Evolutionary conservation across 1,140 invertebrate species (phyloP).

Genomic region (Drosophila asahinai): DNA sequence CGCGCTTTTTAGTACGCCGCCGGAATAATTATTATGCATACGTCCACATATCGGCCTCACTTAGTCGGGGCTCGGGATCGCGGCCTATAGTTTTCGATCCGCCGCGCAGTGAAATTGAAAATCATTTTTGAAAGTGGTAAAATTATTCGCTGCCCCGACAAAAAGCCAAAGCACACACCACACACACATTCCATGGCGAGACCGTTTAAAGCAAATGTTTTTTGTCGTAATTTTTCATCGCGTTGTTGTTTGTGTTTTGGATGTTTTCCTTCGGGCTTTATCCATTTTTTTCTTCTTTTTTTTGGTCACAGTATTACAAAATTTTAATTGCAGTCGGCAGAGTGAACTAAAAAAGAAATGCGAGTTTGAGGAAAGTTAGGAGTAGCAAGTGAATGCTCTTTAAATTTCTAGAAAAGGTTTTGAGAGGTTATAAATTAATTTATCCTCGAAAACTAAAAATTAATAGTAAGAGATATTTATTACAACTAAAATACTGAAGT

Average conservation of each 20-base stretch:
- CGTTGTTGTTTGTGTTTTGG: constrained; percentile 23
- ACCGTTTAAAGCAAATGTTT: constrained; percentile 73
- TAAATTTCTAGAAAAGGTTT: too few relatives aligned
- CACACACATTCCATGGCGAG: constrained; percentile 62
- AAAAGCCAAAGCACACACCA: constrained; percentile 55
- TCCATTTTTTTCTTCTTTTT: constrained; percentile 22
- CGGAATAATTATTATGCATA: constrained; percentile 75
- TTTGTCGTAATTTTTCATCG: constrained; percentile 63
- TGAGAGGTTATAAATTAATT: too few relatives aligned
- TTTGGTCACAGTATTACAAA: constrained; percentile 73
- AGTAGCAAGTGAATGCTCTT: constrained; percentile 37
- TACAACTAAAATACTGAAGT: neutral
- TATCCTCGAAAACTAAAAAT: neutral
- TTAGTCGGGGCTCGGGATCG: constrained; percentile 19
- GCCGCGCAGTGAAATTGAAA: constrained; percentile 75
- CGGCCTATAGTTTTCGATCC: constrained; percentile 58
- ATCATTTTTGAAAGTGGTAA: constrained; percentile 77
- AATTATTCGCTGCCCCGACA: constrained; percentile 65
- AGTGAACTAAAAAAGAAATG: constrained; percentile 44
- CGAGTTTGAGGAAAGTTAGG: constrained; percentile 1
- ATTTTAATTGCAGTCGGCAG: constrained; percentile 70
- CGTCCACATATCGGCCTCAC: constrained; percentile 10
- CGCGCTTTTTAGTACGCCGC: constrained; percentile 67
- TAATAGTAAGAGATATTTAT: neutral
- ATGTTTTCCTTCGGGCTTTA: constrained; percentile 12